phyloP scores from a whole-genome alignment of 2,113 vertebrate species.

The Silurus glanis region DNA sequence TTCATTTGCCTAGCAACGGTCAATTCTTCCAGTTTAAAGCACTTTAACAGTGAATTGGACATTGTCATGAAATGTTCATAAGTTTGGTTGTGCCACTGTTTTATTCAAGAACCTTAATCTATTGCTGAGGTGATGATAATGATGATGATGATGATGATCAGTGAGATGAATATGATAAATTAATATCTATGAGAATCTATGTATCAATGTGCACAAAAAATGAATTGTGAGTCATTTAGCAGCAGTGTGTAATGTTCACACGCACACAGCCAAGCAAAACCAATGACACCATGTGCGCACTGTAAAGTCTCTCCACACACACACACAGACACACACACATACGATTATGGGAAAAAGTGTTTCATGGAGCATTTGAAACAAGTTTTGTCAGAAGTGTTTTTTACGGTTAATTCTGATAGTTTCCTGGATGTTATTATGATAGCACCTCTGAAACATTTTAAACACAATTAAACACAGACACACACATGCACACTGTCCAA shows the following conservation, averaged over 20 bases:
- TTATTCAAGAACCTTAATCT: neutral
- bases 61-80: neutral
- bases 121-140: neutral
- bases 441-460: conserved; percentile 17
- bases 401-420: conserved; percentile 6
- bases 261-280: neutral
- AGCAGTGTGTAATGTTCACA: neutral
- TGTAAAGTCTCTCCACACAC: neutral
- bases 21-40: neutral
- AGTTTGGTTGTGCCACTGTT: neutral
- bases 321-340: conserved; percentile 22
- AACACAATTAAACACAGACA: conserved; percentile 29
- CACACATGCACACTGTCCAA: conserved; percentile 9
- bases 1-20: neutral
- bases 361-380: neutral
- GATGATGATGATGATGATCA: neutral
- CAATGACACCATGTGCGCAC: neutral
- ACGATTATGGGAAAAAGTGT: conserved; percentile 2
- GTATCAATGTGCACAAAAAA: neutral
- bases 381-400: conserved; percentile 9
- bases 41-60: neutral
- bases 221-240: neutral
- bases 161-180: neutral
- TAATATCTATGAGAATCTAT: neutral
- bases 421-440: conserved; percentile 19